Evolutionary conservation across 2,113 vertebrate genomes (phyloP), one percentile per base, ranked within the genome.

Genomic region (Xiphorhynchus elegans): DNA sequence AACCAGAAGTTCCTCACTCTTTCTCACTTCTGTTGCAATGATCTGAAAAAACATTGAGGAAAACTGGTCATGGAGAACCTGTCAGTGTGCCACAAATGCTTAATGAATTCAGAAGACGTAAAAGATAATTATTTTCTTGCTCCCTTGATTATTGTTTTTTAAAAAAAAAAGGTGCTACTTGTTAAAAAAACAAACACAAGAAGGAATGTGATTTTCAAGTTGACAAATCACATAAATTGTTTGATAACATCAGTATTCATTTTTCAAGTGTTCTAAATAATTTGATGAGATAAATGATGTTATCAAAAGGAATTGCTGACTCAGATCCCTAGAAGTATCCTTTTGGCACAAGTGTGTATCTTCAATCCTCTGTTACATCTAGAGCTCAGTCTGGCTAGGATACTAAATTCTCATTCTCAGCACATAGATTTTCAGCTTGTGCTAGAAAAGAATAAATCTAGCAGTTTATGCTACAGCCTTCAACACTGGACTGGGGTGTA

Each of bases 401-500:
- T 52, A 37, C 5, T 80, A 68, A 82, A 55, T n/a, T 4, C 6
- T 83, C n/a, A n/a, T 24, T 92, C 74, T 55, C 13, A 90, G 72
- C 13, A 70, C 7, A 15, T 19, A 29, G 21, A 77, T 73, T 79
- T 68, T 60, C 31, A 56, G 8, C 3, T 49, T 37, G 8, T 17
- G 3, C 39, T 88, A 60, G 37, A 59, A 84, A 74, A 76, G 3
- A 39, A 56, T 15, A 10, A 6, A 3, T 69, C 31, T 25, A 23
- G 10, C n/a, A 5, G 40, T 77, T 90, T 58, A 19, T 66, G 37
- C 21, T 21, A 2, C 46, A 66, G 55, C 31, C 17, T 4, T 44
- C 20, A 56, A 2, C 0, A 1, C 8, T 49, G 29, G 13, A 8
- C n/a, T 23, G 21, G 23, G 6, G 28, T 28, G 5, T 44, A 55